These are phyloP conservation scores for Mesitornis unicolor DNA, from an alignment of 2,113 vertebrate species.

Conservation along the genomic window DNA sequence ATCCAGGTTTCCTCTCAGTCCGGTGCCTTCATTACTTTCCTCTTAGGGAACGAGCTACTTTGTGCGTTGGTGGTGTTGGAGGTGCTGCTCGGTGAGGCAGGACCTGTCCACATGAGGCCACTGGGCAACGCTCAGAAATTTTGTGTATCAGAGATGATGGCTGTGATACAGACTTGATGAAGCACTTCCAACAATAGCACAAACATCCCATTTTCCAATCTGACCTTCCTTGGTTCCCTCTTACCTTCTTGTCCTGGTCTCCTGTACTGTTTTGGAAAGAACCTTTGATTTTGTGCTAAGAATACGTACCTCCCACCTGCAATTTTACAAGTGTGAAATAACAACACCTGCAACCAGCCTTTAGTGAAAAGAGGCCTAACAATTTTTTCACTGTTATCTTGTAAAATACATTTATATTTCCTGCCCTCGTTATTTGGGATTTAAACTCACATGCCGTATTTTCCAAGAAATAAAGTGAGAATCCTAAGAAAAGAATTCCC, in stretches of 20 bases:
- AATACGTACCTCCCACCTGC: neutral
- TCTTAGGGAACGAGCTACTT: neutral
- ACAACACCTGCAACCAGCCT: neutral
- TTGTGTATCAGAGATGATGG: rapidly evolving
- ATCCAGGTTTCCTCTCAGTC: neutral
- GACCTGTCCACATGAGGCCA: neutral
- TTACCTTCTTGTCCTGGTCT: neutral
- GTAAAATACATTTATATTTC: slow-evolving; percentile 26
- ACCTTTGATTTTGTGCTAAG: neutral
- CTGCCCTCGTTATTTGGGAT: neutral
- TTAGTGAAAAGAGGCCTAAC: neutral
- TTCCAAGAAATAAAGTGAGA: slow-evolving; percentile 36
- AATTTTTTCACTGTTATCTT: neutral
- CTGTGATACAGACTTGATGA: neutral
- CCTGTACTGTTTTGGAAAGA: neutral
- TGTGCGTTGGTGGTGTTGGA: rapidly evolving
- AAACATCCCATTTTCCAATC: neutral
- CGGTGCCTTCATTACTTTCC: neutral
- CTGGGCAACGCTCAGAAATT: neutral
- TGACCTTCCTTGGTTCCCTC: neutral
- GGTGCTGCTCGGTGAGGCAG: neutral
- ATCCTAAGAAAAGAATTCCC: neutral
- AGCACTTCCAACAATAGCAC: neutral
- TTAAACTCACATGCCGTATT: neutral
- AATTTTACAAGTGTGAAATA: neutral